These are phyloP conservation scores for Machaerirhynchus nigripectus DNA, from an alignment of 2,113 vertebrate species.

Conservation along the genomic window DNA sequence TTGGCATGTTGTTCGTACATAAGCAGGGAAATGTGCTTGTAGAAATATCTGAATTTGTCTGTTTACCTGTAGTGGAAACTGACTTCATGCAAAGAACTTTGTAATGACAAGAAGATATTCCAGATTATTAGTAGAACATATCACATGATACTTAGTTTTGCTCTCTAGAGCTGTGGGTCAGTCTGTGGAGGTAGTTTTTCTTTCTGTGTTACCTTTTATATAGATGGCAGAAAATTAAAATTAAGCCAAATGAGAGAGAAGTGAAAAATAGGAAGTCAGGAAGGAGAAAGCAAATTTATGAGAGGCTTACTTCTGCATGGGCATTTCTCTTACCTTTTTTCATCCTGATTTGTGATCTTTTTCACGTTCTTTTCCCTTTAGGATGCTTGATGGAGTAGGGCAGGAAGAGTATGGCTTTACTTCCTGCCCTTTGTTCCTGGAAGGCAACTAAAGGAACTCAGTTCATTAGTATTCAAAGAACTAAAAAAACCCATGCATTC, in stretches of 20 bases:
- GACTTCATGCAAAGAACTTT: neutral
- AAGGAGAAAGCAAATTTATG: neutral
- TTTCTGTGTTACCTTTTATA: neutral
- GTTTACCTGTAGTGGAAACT: neutral
- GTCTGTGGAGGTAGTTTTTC: neutral
- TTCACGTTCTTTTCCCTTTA: neutral
- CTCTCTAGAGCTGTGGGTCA: neutral
- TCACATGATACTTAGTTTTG: neutral
- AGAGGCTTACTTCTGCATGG: neutral
- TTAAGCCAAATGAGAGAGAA: neutral
- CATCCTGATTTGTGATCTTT: neutral
- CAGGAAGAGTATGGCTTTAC: neutral
- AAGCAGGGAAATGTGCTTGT: neutral
- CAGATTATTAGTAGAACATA: neutral
- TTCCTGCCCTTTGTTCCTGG: neutral
- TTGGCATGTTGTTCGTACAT: accelerated
- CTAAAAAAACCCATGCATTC: neutral
- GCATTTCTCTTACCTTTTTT: neutral
- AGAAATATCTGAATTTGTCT: neutral
- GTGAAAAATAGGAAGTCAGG: neutral
- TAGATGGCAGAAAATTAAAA: neutral
- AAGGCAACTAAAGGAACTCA: neutral
- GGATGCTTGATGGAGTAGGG: neutral
- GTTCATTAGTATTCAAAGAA: neutral
- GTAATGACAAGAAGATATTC: neutral